phyloP scores from a whole-genome alignment of 2,113 vertebrate species.

The Suncus etruscus region DNA sequence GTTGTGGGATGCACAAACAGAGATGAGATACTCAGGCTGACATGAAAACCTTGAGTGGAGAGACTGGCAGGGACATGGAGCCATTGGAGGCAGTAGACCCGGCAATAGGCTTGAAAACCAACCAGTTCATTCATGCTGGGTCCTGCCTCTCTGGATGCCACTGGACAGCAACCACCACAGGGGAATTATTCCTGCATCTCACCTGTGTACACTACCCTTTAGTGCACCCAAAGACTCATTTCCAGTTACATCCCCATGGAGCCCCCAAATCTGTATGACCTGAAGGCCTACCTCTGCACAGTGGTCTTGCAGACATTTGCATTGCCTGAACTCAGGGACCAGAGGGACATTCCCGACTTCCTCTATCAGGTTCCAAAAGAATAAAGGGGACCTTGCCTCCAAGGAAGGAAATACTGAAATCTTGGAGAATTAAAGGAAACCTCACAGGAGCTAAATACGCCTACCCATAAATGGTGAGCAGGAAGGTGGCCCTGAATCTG shows the following conservation, averaged over 20 bases:
- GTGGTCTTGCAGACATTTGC: too few species aligned
- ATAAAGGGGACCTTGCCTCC: not conserved
- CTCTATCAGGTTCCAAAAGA: not conserved
- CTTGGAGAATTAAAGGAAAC: not conserved
- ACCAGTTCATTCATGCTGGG: not conserved
- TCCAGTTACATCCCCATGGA: too few species aligned
- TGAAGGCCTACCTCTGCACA: too few species aligned
- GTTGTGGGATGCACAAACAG: not conserved
- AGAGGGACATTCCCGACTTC: too few species aligned
- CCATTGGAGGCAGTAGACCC: not conserved
- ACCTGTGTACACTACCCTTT: too few species aligned
- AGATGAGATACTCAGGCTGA: not conserved
- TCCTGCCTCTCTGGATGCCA: not conserved
- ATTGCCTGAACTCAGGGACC: too few species aligned
- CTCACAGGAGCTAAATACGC: accelerated
- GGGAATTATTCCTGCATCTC: too few species aligned
- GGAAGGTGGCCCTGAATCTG: not conserved
- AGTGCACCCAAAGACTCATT: too few species aligned
- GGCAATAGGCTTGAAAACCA: not conserved
- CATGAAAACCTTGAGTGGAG: not conserved
- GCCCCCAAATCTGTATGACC: too few species aligned
- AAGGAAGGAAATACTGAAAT: not conserved
- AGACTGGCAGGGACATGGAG: accelerated
- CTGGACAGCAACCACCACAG: accelerated
- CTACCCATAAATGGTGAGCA: accelerated